Percentiles rank a stretch among this genome's conserved stretches.
Evolutionary conservation across 1,140 invertebrate genomes (phyloP).

Genomic region (Holcopasites calliopsidis): DNA sequence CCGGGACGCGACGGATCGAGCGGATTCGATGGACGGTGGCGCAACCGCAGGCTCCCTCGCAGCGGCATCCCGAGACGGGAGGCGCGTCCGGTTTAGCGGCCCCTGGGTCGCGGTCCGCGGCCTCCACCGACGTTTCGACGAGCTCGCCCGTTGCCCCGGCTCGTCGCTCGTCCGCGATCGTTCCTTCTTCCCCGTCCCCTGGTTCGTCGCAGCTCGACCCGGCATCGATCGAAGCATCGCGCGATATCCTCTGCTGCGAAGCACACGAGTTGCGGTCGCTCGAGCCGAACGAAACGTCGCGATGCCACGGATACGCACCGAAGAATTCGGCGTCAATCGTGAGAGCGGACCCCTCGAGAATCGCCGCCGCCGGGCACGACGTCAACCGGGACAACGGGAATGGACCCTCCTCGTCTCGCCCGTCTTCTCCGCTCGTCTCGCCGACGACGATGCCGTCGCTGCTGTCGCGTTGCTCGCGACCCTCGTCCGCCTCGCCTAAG

Average conservation of each 20-base stretch:
- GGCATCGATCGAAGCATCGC: conserved; percentile 57
- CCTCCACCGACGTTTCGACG: neutral
- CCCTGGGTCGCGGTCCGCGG: neutral
- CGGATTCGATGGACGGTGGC: conserved; percentile 16
- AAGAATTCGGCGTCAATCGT: conserved; percentile 65
- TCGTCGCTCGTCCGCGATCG: neutral
- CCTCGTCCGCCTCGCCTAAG: too few relatives aligned
- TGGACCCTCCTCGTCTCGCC: neutral
- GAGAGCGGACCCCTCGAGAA: conserved; percentile 21
- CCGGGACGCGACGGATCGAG: neutral
- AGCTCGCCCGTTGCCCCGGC: neutral
- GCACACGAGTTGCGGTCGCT: conserved; percentile 55
- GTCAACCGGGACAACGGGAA: conserved; percentile 47
- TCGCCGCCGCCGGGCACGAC: conserved; percentile 1
- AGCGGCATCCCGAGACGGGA: conserved; percentile 51
- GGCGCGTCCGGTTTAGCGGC: neutral
- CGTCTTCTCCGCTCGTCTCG: neutral
- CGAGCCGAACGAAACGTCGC: conserved; percentile 32
- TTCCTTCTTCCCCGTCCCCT: neutral
- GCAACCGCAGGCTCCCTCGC: conserved; percentile 75
- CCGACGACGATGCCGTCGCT: neutral
- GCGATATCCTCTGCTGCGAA: conserved; percentile 68
- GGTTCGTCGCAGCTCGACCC: neutral
- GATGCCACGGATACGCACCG: conserved; percentile 67
- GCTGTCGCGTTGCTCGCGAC: too few relatives aligned